Percentiles rank a stretch among this genome's conserved stretches.
These are phyloP conservation scores for Leptinotarsa rubiginosa DNA, from an alignment of 2,888 invertebrate genomes.

Conservation along the genomic window DNA sequence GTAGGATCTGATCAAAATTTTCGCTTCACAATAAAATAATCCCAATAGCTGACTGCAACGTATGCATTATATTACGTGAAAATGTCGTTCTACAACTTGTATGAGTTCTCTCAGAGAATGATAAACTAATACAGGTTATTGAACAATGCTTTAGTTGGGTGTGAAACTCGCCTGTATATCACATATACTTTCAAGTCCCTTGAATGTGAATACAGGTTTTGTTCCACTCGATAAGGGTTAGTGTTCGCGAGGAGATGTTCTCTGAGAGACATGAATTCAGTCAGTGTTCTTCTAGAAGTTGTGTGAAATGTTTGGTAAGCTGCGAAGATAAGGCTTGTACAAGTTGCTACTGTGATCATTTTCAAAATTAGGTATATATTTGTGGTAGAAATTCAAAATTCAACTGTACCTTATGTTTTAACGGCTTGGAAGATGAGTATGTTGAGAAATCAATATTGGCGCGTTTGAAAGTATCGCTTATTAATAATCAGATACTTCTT, in stretches of 20 bases:
- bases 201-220: slow-evolving; percentile 29
- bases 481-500: too few relatives aligned
- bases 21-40: too few relatives aligned
- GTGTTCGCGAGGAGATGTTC: slow-evolving; percentile 26
- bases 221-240: slow-evolving; percentile 31
- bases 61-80: too few relatives aligned
- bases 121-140: slow-evolving; percentile 28
- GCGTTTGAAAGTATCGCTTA: too few relatives aligned
- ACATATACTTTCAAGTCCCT: slow-evolving; percentile 40
- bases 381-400: neutral
- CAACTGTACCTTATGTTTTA: too few relatives aligned
- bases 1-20: too few relatives aligned
- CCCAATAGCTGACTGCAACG: too few relatives aligned
- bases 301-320: slow-evolving; percentile 17
- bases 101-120: slow-evolving; percentile 35
- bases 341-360: neutral
- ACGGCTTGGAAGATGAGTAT: too few relatives aligned
- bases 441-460: too few relatives aligned
- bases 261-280: slow-evolving; percentile 11
- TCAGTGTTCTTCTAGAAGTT: slow-evolving; percentile 29
- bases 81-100: neutral
- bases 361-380: neutral
- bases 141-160: slow-evolving; percentile 30
- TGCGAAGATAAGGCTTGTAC: neutral
- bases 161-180: slow-evolving; percentile 37